A percentile compares a stretch with the other conserved stretches of the same genome.
Evolutionary conservation across 2,113 vertebrate genomes (phyloP).

Genomic region (Clarias magur): DNA sequence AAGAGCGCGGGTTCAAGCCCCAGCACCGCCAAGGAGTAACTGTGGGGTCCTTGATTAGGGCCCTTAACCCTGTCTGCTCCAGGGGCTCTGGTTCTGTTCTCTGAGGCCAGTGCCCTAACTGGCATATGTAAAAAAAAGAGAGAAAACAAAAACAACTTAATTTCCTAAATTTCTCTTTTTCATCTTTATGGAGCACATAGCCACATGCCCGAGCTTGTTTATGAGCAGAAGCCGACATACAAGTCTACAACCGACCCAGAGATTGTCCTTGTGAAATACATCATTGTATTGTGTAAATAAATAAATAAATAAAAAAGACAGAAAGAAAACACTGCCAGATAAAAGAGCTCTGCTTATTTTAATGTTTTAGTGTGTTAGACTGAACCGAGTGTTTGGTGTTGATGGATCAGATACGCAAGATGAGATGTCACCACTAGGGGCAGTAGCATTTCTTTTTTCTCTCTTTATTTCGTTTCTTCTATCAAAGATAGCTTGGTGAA

Average conservation of each 20-base stretch:
- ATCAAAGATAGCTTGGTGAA: no score
- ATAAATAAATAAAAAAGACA: no score
- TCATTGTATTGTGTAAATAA: neutral
- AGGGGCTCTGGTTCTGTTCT: no score
- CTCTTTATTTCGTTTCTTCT: neutral
- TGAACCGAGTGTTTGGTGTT: neutral
- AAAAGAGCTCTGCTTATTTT: neutral
- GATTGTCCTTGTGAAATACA: neutral
- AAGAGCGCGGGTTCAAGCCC: no score
- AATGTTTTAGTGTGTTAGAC: neutral
- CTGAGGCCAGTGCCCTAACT: no score
- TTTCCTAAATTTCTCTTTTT: neutral
- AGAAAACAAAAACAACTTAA: neutral
- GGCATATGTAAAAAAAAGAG: no score
- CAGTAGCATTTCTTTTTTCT: neutral
- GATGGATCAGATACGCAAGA: neutral
- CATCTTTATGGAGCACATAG: neutral
- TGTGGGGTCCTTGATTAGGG: no score
- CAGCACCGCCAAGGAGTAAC: no score
- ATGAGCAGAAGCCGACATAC: neutral
- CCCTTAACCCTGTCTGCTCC: no score
- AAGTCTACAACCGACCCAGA: neutral
- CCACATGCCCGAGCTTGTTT: neutral
- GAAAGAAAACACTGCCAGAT: neutral
- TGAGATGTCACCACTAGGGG: neutral